These are phyloP conservation scores for Cistogaster globosa DNA, from an alignment of 2,888 invertebrate species.

Conservation along the genomic window DNA sequence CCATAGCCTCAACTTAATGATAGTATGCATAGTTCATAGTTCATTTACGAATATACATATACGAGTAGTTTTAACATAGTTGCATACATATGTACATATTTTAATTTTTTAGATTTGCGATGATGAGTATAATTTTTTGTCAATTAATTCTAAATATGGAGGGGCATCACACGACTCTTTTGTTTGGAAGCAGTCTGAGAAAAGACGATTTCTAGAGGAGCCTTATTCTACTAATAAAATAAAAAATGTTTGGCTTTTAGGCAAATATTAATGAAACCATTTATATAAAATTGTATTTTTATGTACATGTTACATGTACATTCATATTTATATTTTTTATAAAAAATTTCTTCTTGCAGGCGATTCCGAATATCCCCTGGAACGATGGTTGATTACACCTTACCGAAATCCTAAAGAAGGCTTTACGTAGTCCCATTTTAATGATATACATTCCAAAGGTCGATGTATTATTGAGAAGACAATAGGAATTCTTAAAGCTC, in stretches of 20 bases:
- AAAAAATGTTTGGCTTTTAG: constrained; percentile 25
- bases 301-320: neutral
- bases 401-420: constrained; percentile 34
- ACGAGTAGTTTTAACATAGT: no score
- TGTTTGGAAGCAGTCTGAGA: neutral
- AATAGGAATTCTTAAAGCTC: constrained; percentile 52
- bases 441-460: constrained; percentile 43
- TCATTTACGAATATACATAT: no score
- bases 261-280: neutral
- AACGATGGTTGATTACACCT: constrained; percentile 47
- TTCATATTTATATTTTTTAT: neutral
- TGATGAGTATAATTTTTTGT: no score
- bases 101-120: no score
- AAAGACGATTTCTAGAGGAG: constrained; percentile 6
- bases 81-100: no score
- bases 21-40: no score
- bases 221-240: neutral
- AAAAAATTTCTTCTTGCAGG: constrained; percentile 11
- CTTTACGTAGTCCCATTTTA: constrained; percentile 30
- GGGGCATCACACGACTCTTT: neutral
- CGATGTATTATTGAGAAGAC: constrained; percentile 48
- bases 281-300: no score
- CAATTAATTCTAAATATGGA: constrained; percentile 21
- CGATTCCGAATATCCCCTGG: constrained; percentile 28
- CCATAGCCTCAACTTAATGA: no score